A percentile compares a stretch with the other conserved stretches of the same genome.
phyloP scores from a whole-genome alignment of 2,113 vertebrate genomes.

The Paradoxurus hermaphroditus region DNA sequence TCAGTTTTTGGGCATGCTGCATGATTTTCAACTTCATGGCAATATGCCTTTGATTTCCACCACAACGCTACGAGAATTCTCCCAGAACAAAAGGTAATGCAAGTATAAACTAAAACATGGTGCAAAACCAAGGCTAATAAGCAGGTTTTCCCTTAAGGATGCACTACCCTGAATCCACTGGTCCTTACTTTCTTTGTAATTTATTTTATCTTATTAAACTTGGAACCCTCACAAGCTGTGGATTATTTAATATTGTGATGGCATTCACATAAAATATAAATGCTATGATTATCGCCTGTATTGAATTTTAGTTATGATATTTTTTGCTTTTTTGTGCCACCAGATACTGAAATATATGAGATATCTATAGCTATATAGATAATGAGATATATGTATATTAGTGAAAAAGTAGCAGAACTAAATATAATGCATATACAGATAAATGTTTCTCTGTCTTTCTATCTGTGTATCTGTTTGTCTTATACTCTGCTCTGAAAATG shows the following conservation, averaged over 20 bases:
- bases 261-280: not conserved
- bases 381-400: not conserved
- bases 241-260: not conserved
- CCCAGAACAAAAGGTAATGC: not conserved
- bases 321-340: not conserved
- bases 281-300: not conserved
- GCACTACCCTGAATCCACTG: not conserved
- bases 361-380: not conserved
- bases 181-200: not conserved
- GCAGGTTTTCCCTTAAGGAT: not conserved
- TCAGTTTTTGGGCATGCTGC: not conserved
- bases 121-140: not conserved
- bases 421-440: not conserved
- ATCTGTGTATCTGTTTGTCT: not conserved
- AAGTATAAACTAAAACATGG: not conserved
- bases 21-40: not conserved
- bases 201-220: not conserved
- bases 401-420: not conserved
- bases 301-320: not conserved
- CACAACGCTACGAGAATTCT: not conserved
- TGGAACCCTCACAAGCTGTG: not conserved
- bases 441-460: not conserved
- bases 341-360: not conserved
- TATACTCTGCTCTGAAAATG: not conserved
- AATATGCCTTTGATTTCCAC: not conserved